Conservation (phyloP, 2,888 invertebrate genomes). For the Agonopterix arenella region DNA sequence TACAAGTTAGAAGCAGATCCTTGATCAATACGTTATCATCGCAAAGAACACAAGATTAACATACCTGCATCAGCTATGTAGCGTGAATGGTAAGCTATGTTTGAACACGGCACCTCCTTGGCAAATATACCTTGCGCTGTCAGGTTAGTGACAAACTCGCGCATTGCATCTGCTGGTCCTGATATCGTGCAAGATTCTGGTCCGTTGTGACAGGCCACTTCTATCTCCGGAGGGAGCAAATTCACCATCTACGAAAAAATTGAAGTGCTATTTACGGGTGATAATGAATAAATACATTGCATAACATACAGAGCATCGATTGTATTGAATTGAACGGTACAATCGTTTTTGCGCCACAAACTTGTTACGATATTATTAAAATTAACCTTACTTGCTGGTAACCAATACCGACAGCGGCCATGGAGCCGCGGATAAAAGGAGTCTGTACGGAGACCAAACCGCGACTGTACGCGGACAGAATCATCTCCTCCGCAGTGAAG, state of each 20-base stretch:
- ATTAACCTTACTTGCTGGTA: no score
- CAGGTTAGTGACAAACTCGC: constrained; percentile 61
- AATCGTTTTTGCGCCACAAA: background rate
- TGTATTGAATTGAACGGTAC: no score
- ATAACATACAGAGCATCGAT: background rate
- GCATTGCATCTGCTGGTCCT: constrained; percentile 77
- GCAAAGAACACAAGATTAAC: background rate
- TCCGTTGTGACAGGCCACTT: constrained; percentile 85
- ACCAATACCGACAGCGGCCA: no score
- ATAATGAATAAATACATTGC: background rate
- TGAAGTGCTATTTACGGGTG: no score
- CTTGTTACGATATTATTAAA: no score
- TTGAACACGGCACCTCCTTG: constrained; percentile 69
- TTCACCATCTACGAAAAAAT: constrained; percentile 16
- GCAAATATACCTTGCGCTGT: constrained; percentile 17
- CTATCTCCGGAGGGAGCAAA: constrained; percentile 72
- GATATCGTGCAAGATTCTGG: constrained; percentile 83
- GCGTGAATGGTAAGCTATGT: constrained; percentile 88
- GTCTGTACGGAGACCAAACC: no score
- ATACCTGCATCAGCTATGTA: constrained; percentile 79
- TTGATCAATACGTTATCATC: no score
- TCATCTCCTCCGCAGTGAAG: no score
- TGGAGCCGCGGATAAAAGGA: no score
- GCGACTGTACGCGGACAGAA: no score
- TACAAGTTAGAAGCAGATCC: no score